phyloP scores from a whole-genome alignment of 64 coral and sea anemone genomes.

The Cladopsammia gracilis region DNA sequence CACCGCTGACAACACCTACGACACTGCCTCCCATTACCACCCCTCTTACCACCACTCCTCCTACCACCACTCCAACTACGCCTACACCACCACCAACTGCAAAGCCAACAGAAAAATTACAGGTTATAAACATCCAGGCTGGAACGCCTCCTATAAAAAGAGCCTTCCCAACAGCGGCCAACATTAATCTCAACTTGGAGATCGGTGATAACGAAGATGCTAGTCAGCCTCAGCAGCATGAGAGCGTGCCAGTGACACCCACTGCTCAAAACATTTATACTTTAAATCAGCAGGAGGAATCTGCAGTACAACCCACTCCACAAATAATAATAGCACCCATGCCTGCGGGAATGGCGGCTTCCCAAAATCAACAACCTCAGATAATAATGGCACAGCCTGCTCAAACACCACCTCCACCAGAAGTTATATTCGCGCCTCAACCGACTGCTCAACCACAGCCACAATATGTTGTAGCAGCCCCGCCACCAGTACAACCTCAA shows the following conservation, averaged over 20 bases:
- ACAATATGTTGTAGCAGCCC: not conserved
- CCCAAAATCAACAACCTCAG: slow-evolving; percentile 2
- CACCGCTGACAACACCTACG: not conserved
- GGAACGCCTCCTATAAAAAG: not conserved
- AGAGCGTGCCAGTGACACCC: not conserved
- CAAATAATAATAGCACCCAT: slow-evolving; percentile 14
- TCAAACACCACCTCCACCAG: not conserved
- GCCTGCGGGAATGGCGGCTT: not conserved
- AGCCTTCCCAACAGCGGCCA: not conserved
- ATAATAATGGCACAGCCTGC: slow-evolving; percentile 15
- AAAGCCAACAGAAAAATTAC: not conserved
- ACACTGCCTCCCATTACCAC: not conserved
- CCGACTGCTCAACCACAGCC: not conserved
- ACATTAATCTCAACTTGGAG: slow-evolving; percentile 44
- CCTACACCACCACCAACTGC: slow-evolving; percentile 14
- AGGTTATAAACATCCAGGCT: slow-evolving; percentile 7
- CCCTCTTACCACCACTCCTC: not conserved
- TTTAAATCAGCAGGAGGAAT: slow-evolving; percentile 4
- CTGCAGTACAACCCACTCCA: not conserved
- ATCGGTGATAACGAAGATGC: not conserved
- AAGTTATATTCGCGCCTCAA: not conserved
- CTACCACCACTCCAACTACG: slow-evolving; percentile 6
- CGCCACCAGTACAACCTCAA: not conserved
- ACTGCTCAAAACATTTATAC: not conserved
- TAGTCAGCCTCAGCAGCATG: not conserved